Evolutionary conservation across 2,888 invertebrate species (phyloP).

Genomic region (Hylaea fasciaria): DNA sequence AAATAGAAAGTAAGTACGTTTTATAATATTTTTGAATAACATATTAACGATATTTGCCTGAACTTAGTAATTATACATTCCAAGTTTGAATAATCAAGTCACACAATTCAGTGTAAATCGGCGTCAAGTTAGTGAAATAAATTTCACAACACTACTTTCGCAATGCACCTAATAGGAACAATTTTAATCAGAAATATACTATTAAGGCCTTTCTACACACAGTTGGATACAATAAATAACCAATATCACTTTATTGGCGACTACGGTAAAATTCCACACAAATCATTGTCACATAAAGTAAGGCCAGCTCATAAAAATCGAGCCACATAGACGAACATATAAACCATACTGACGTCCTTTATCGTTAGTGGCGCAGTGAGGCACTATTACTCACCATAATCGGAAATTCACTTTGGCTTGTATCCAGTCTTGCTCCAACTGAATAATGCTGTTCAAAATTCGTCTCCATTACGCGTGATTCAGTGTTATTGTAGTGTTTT

Average conservation of each 20-base stretch:
- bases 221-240: too few relatives aligned
- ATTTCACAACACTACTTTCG: too few relatives aligned
- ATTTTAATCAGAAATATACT: too few relatives aligned
- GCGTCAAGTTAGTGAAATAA: too few relatives aligned
- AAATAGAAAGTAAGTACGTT: background rate
- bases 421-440: slow-evolving; percentile 60
- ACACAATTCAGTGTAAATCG: too few relatives aligned
- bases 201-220: too few relatives aligned
- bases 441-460: slow-evolving; percentile 47
- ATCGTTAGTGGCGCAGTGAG: slow-evolving; percentile 43
- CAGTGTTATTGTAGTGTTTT: slow-evolving; percentile 49
- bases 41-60: too few relatives aligned
- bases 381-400: slow-evolving; percentile 65
- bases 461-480: slow-evolving; percentile 56
- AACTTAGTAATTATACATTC: too few relatives aligned
- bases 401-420: slow-evolving; percentile 71
- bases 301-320: slow-evolving; percentile 38
- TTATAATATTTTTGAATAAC: background rate
- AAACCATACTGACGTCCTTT: slow-evolving; percentile 45
- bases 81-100: too few relatives aligned
- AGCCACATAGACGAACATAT: slow-evolving; percentile 26
- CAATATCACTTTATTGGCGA: background rate
- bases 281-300: slow-evolving; percentile 13
- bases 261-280: background rate
- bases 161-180: too few relatives aligned